phyloP scores from a whole-genome alignment of 2,888 invertebrate genomes.

The Stomorhina lunata region DNA sequence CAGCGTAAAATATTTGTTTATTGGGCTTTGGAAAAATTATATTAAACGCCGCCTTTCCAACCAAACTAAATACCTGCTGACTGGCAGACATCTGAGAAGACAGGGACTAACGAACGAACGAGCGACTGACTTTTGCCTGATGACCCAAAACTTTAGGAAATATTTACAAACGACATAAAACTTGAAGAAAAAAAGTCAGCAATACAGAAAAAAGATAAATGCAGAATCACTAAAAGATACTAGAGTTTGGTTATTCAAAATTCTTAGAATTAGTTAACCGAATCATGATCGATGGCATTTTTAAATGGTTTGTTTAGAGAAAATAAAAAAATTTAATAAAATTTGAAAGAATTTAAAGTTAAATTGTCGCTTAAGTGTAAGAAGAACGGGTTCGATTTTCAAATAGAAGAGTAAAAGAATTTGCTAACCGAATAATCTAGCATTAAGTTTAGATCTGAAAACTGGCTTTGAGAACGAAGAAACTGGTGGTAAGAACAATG shows the following conservation, averaged over 20 bases:
- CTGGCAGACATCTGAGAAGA: too few relatives aligned
- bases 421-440: too few relatives aligned
- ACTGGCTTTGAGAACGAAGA: too few relatives aligned
- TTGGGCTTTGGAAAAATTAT: constrained; percentile 39
- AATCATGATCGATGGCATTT: constrained; percentile 74
- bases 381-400: too few relatives aligned
- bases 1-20: constrained; percentile 39
- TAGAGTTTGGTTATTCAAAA: constrained; percentile 62
- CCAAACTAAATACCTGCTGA: too few relatives aligned
- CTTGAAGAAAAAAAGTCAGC: constrained; percentile 58
- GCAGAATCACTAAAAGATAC: constrained; percentile 32
- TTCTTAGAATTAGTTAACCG: constrained; percentile 69
- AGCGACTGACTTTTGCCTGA: constrained; percentile 4
- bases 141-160: constrained; percentile 34
- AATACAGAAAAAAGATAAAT: constrained; percentile 5
- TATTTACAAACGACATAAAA: constrained; percentile 35
- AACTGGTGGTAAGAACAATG: too few relatives aligned
- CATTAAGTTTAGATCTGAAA: too few relatives aligned
- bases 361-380: too few relatives aligned
- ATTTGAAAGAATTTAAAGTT: too few relatives aligned
- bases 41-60: constrained; percentile 49
- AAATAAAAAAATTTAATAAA: too few relatives aligned
- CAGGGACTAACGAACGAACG: too few relatives aligned
- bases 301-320: constrained; percentile 56
- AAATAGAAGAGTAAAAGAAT: too few relatives aligned